phyloP scores from a whole-genome alignment of 2,888 invertebrate species.

The Schizaphis graminum region DNA sequence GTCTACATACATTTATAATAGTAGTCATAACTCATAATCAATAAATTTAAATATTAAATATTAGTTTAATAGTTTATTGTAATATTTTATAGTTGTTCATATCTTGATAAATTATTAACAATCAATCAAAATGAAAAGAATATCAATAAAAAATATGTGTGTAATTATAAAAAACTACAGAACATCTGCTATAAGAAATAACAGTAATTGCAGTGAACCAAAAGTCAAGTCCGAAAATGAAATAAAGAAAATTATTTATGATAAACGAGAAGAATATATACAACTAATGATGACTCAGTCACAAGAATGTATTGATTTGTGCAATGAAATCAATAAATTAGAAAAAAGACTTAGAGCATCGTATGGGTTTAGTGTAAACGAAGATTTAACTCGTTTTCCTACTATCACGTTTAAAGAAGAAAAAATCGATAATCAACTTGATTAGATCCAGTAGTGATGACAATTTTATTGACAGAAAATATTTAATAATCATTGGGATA shows the following conservation, averaged over 20 bases:
- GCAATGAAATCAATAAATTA: neutral
- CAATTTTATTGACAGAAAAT: no score
- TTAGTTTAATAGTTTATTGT: neutral
- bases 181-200: neutral
- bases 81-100: neutral
- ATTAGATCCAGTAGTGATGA: neutral
- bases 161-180: neutral
- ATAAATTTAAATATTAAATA: neutral
- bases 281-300: neutral
- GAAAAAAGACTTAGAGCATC: neutral
- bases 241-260: neutral
- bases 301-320: neutral
- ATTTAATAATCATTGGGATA: no score
- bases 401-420: neutral
- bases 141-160: neutral
- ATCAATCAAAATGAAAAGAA: neutral
- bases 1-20: neutral
- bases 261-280: neutral
- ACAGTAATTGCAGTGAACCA: neutral
- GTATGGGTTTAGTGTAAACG: neutral
- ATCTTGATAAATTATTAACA: neutral
- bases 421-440: neutral
- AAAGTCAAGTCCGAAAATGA: neutral
- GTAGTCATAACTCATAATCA: neutral
- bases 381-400: neutral